A percentile compares a stretch with the other conserved stretches of the same genome.
These are phyloP conservation scores for Rhagoletis zephyria DNA, from an alignment of 1,140 invertebrate genomes.

Conservation along the genomic window DNA sequence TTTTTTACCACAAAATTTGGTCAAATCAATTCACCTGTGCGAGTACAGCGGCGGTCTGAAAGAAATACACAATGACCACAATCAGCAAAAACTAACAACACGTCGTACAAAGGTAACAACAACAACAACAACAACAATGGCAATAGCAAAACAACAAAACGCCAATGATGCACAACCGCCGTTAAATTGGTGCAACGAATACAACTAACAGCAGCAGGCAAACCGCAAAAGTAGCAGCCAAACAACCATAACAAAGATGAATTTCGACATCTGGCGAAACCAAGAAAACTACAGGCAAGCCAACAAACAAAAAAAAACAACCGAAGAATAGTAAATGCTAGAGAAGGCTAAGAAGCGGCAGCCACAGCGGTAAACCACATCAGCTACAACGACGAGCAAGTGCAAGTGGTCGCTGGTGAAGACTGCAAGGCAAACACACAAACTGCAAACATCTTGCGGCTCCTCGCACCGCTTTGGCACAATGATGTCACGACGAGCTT, in stretches of 20 bases:
- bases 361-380: background rate
- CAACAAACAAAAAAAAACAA: background rate
- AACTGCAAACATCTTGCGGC: background rate
- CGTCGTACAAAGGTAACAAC: background rate
- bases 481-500: background rate
- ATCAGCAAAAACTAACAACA: constrained; percentile 27
- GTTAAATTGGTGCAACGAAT: constrained; percentile 49
- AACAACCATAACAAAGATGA: constrained; percentile 31
- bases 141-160: background rate
- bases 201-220: background rate
- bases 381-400: background rate
- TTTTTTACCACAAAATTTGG: background rate
- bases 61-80: constrained; percentile 23
- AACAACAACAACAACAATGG: constrained; percentile 1
- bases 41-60: background rate
- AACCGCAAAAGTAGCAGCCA: background rate
- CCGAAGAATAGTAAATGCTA: background rate
- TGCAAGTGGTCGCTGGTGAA: background rate
- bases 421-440: background rate
- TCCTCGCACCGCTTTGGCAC: background rate
- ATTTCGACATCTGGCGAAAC: constrained; percentile 25
- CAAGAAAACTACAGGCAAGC: background rate
- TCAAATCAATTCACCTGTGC: constrained; percentile 47
- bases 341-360: background rate
- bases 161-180: constrained; percentile 42